phyloP scores from a whole-genome alignment of 2,888 invertebrate species.

The Gari tellinella region DNA sequence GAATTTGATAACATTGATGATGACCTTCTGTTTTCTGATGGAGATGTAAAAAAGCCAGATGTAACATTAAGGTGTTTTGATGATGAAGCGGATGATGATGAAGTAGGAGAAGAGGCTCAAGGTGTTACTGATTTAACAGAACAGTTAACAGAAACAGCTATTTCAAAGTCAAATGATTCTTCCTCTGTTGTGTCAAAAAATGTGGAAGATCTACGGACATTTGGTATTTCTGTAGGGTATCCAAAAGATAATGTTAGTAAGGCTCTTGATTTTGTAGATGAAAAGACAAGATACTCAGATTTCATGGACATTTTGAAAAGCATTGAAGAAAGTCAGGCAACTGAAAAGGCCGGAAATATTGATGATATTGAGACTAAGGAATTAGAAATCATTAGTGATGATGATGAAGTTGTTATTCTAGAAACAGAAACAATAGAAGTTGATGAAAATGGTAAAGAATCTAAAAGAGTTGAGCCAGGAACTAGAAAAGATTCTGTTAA shows the following conservation, averaged over 20 bases:
- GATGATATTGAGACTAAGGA: constrained; percentile 5
- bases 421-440: constrained; percentile 45
- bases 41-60: constrained; percentile 15
- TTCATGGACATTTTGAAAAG: constrained; percentile 64
- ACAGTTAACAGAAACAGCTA: constrained; percentile 44
- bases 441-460: constrained; percentile 14
- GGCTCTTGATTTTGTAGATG: constrained; percentile 64
- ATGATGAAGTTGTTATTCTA: constrained; percentile 51
- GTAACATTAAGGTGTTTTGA: constrained; percentile 9
- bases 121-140: constrained; percentile 34
- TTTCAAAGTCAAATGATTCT: constrained; percentile 7
- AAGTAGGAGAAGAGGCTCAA: constrained; percentile 12
- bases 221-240: constrained; percentile 67
- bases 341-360: constrained; percentile 4
- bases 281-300: constrained; percentile 68
- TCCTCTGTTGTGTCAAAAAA: constrained; percentile 36
- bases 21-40: constrained; percentile 53
- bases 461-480: not conserved
- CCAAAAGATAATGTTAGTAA: constrained; percentile 54
- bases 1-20: constrained; percentile 51
- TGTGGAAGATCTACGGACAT: constrained; percentile 57
- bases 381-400: constrained; percentile 7
- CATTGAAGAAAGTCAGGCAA: constrained; percentile 19
- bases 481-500: not conserved
- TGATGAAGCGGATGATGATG: constrained; percentile 10